Evolutionary conservation across 2,113 vertebrate genomes (phyloP).

Genomic region (Corythaeola cristata): DNA sequence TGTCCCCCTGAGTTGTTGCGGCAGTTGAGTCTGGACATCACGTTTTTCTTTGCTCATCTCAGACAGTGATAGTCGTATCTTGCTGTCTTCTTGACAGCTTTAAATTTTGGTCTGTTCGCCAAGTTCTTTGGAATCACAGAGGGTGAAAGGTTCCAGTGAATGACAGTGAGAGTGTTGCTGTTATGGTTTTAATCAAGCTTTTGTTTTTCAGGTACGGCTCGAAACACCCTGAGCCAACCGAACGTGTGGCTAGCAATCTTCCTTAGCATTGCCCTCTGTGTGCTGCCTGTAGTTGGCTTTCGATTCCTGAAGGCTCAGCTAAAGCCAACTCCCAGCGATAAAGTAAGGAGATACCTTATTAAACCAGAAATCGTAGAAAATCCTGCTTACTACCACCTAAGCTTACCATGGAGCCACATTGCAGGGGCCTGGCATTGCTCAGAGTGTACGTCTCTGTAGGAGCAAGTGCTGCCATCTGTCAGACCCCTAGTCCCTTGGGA

Average conservation of each 20-base stretch:
- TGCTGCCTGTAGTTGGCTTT: slow-evolving; percentile 81
- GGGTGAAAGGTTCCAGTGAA: not conserved
- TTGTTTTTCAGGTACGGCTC: slow-evolving; percentile 81
- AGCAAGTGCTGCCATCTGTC: not conserved
- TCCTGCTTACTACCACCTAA: not conserved
- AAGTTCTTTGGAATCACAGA: not conserved
- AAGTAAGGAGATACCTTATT: slow-evolving; percentile 74
- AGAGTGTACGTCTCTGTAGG: not conserved
- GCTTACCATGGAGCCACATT: fast-evolving
- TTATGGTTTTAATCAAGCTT: not conserved
- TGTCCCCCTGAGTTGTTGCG: not conserved
- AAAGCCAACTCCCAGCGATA: slow-evolving; percentile 81
- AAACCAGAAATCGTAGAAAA: not conserved
- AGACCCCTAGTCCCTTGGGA: not conserved
- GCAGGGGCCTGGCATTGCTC: not conserved
- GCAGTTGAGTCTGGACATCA: not conserved
- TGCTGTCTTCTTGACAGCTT: not conserved
- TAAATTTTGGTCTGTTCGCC: not conserved
- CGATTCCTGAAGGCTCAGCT: slow-evolving; percentile 83
- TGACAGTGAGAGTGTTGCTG: not conserved
- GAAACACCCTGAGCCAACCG: slow-evolving; percentile 87
- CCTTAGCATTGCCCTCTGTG: slow-evolving; percentile 84
- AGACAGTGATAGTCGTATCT: not conserved
- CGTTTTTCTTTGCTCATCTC: not conserved
- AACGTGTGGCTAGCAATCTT: slow-evolving; percentile 87